Conservation (phyloP, 2,888 invertebrate genomes). For the Trichopoda pennipes region DNA sequence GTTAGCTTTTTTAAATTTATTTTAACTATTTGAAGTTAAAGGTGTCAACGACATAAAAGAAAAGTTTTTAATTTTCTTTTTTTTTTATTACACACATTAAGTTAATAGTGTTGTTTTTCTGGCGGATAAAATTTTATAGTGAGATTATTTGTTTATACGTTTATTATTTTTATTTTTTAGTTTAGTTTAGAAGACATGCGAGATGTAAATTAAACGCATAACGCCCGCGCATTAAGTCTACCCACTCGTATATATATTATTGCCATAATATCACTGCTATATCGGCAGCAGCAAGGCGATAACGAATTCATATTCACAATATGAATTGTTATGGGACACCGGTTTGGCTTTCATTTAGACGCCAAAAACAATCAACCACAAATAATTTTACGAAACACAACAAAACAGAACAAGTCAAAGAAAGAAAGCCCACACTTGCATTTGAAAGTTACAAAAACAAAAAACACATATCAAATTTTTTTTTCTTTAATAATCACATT, state of each 20-base stretch:
- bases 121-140: background rate
- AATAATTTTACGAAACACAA: conserved; percentile 35
- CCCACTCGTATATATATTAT: conserved; percentile 33
- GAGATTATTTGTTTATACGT: conserved; percentile 34
- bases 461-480: conserved; percentile 3
- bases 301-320: conserved; percentile 6
- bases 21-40: background rate
- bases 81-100: conserved; percentile 23
- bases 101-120: conserved; percentile 19
- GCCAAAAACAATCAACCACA: conserved; percentile 40
- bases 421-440: conserved; percentile 67
- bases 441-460: conserved; percentile 51
- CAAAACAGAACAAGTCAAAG: conserved; percentile 47
- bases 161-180: background rate
- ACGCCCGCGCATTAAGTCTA: conserved; percentile 63
- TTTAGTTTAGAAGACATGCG: conserved; percentile 48
- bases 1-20: background rate
- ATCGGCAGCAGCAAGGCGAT: conserved; percentile 14
- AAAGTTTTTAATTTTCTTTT: conserved; percentile 15
- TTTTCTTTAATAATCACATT: conserved; percentile 14
- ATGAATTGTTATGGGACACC: conserved; percentile 56
- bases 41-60: background rate
- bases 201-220: conserved; percentile 65
- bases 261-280: no score
- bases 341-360: conserved; percentile 65